These are phyloP conservation scores for Crocodylus rhombifer DNA, from an alignment of 2,797 vertebrate species.

Conservation along the genomic window DNA sequence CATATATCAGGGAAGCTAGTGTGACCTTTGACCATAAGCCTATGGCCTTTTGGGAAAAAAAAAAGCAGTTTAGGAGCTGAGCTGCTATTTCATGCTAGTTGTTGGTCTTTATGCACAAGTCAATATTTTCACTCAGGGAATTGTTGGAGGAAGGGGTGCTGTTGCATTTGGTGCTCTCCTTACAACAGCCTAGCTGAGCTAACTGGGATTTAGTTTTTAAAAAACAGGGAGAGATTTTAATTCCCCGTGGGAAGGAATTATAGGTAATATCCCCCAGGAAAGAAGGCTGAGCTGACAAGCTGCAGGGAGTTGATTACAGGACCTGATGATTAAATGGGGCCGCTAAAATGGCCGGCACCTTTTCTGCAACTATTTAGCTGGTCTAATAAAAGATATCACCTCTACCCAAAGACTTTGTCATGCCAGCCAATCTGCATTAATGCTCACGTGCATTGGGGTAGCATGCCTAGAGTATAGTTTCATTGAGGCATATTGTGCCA, in stretches of 20 bases:
- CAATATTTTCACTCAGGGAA: neutral
- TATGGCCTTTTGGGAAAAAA: neutral
- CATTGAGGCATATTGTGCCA: neutral
- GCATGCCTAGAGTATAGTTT: neutral
- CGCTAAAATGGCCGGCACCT: no score
- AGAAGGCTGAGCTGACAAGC: slow-evolving; percentile 2
- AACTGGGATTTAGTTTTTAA: neutral
- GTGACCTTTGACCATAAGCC: neutral
- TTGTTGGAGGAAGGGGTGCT: neutral
- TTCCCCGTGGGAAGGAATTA: neutral
- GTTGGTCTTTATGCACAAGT: neutral
- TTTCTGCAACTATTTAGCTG: no score
- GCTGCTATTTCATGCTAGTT: neutral
- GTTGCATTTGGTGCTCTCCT: neutral
- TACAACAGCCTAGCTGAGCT: neutral
- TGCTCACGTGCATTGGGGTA: neutral
- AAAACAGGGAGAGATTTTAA: slow-evolving; percentile 15
- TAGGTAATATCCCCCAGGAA: slow-evolving; percentile 15
- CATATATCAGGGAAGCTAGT: neutral
- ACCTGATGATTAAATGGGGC: no score
- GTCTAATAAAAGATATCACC: no score
- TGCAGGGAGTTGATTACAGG: neutral
- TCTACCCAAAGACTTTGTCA: no score
- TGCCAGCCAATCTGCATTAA: neutral
- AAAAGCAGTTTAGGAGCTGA: neutral